Conservation (phyloP, 2,888 invertebrate genomes). For the Tenthredo livida region DNA sequence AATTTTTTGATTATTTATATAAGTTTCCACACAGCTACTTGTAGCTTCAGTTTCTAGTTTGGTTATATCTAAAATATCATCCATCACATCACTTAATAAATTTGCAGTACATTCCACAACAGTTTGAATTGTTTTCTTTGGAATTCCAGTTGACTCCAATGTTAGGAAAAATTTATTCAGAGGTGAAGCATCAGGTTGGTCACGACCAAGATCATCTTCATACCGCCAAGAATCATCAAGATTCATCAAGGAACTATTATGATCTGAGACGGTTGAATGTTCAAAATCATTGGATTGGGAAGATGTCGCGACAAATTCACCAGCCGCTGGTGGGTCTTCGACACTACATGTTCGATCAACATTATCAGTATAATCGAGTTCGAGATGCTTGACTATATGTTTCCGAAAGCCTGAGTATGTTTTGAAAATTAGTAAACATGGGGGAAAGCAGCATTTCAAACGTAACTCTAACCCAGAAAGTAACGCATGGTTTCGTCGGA, state of each 20-base stretch:
- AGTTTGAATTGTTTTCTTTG: too few species aligned
- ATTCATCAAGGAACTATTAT: not conserved
- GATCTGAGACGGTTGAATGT: not conserved
- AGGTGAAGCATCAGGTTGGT: not conserved
- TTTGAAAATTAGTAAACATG: not conserved
- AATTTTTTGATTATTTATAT: too few species aligned
- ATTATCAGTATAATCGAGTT: not conserved
- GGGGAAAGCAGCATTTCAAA: not conserved
- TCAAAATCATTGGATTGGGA: too few species aligned
- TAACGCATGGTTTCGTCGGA: not conserved
- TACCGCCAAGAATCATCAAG: not conserved
- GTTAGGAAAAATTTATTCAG: not conserved
- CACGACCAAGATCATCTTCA: not conserved
- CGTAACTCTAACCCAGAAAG: not conserved
- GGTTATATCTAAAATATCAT: too few species aligned
- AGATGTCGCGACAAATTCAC: too few species aligned
- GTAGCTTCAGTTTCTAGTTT: too few species aligned
- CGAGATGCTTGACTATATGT: not conserved
- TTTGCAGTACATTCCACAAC: too few species aligned
- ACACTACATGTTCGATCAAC: slow-evolving; percentile 3
- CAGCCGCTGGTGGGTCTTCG: too few species aligned
- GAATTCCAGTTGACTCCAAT: too few species aligned
- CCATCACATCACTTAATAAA: too few species aligned
- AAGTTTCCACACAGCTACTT: too few species aligned
- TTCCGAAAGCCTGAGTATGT: not conserved